These are phyloP conservation scores for Lates japonicus DNA, from an alignment of 2,797 vertebrate species.

Conservation along the genomic window DNA sequence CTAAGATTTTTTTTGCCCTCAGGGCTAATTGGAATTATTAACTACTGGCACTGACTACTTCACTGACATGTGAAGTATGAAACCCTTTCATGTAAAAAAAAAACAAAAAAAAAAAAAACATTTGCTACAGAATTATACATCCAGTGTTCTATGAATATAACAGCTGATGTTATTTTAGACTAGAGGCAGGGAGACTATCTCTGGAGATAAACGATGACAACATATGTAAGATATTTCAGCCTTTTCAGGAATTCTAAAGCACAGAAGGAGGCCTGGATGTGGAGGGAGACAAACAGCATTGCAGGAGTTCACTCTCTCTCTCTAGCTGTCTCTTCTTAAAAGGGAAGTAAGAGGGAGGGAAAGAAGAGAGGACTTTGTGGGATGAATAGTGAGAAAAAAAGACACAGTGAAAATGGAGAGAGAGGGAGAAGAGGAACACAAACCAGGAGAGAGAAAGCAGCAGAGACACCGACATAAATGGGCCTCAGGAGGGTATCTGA, in stretches of 20 bases:
- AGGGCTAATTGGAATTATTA: slow-evolving; percentile 6
- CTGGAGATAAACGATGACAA: slow-evolving; percentile 57
- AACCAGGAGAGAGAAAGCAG: slow-evolving; percentile 42
- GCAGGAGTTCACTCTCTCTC: slow-evolving; percentile 35
- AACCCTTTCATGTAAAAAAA: not conserved
- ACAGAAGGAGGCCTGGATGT: slow-evolving; percentile 60
- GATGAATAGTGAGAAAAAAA: slow-evolving; percentile 46
- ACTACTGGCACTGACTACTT: too few relatives aligned
- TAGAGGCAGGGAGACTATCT: slow-evolving; percentile 19
- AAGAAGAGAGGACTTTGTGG: slow-evolving; percentile 50
- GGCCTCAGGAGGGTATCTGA: slow-evolving; percentile 69
- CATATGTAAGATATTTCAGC: slow-evolving; percentile 50
- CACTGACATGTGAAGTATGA: slow-evolving; percentile 1
- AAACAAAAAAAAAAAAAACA: not conserved
- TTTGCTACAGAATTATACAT: slow-evolving; percentile 12
- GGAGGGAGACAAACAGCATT: slow-evolving; percentile 55
- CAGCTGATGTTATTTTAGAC: slow-evolving; percentile 44
- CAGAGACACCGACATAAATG: slow-evolving; percentile 61
- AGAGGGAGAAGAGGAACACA: slow-evolving; percentile 41
- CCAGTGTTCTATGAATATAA: slow-evolving; percentile 19
- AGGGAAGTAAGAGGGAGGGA: slow-evolving; percentile 28
- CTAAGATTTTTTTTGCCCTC: not conserved
- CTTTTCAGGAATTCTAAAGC: slow-evolving; percentile 61
- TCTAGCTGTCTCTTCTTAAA: slow-evolving; percentile 44
- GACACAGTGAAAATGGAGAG: slow-evolving; percentile 37